Conservation (phyloP, 2,113 vertebrate genomes). For the Chaenocephalus aceratus region DNA sequence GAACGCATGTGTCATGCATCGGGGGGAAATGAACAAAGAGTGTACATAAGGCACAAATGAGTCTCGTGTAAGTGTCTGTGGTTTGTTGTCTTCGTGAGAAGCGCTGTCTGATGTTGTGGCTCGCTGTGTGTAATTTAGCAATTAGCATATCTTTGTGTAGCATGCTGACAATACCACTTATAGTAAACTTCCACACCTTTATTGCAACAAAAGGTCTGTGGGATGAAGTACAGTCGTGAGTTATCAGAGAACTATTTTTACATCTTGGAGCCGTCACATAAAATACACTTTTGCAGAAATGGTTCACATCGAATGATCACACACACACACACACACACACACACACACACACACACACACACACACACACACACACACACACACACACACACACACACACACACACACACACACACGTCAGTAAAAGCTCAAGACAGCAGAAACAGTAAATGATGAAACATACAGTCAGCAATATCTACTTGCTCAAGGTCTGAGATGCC, state of each 20-base stretch:
- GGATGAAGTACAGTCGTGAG: not conserved
- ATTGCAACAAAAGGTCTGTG: slow-evolving; percentile 5
- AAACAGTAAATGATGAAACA: slow-evolving; percentile 45
- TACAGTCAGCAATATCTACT: slow-evolving; percentile 1
- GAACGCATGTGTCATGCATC: slow-evolving; percentile 16
- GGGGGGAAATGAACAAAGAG: not conserved
- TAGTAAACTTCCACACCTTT: slow-evolving; percentile 1
- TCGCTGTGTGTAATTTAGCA: not conserved
- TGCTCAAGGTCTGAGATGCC: slow-evolving; percentile 5
- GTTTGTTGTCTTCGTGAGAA: slow-evolving; percentile 7
- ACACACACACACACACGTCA: slow-evolving; percentile 20
- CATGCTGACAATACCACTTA: slow-evolving; percentile 6
- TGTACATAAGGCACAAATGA: not conserved
- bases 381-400: slow-evolving; percentile 1
- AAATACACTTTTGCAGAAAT: slow-evolving; percentile 27
- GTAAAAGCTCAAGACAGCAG: slow-evolving; percentile 31
- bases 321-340: slow-evolving; percentile 9
- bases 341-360: not conserved
- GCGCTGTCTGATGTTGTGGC: not conserved
- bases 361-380: not conserved
- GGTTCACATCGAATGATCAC: not conserved
- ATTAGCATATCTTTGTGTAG: slow-evolving; percentile 5
- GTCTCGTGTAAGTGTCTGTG: slow-evolving; percentile 15
- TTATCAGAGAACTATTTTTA: slow-evolving; percentile 47
- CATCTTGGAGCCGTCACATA: slow-evolving; percentile 31